Evolutionary conservation across 1,140 invertebrate species (phyloP), one percentile per base, ranked within the genome.

Genomic region (Dinoponera quadriceps): DNA sequence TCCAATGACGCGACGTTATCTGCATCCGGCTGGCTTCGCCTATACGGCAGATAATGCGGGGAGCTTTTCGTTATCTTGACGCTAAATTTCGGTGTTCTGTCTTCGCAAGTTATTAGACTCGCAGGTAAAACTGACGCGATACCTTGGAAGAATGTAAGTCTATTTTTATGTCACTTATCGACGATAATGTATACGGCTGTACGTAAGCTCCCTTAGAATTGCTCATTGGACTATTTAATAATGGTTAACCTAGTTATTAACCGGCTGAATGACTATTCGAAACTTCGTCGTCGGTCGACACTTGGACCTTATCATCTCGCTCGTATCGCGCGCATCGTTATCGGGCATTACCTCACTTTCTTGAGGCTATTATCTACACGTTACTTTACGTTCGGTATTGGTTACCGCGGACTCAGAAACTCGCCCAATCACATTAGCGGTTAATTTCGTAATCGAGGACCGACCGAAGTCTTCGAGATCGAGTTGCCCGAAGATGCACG

Each of bases 271-370:
- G 9, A 75, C 14, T 73, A 44, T 59, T 77, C 7, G 18, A 60
- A 77, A 81, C 29, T 38, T 60, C 22, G 20, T n/a, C n/a, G 65
- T 29, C 33, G 22, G 13, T 44, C 18, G 38, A 7, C 54, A 57
- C 22, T 71, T 33, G 65, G 27, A 65, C 14, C 18, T 72, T 81
- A 81, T 81, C 77, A 25, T 25, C 57, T 69, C 14, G 9, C 27
- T 14, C 48, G 16, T 81, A 78, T 57, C 68, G 18, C 13, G 18
- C 13, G n/a, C 66, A n/a, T 73, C n/a, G 18, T 81, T 81, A 73
- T 81, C 77, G 54, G 54, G 14, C 54, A 49, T 81, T 81, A 72
- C 65, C 66, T 81, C 27, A 69, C 14, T 77, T 81, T 81, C 54
- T 81, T 73, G 7, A 69, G 25, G 44, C n/a, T 22, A 29, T 69